Evolutionary conservation across 2,797 vertebrate genomes (phyloP).

Genomic region (Furcifer pardalis): DNA sequence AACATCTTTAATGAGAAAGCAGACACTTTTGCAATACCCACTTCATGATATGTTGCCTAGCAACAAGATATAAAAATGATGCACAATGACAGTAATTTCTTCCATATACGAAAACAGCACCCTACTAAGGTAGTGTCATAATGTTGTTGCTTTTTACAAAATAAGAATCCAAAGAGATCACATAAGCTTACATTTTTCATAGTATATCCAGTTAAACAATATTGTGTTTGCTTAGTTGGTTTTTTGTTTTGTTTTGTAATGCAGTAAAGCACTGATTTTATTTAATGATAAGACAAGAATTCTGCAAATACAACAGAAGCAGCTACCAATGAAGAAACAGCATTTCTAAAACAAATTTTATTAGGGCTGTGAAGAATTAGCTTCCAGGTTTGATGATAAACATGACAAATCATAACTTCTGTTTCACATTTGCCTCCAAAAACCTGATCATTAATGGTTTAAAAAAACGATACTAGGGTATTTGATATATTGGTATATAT

Average conservation of each 20-base stretch:
- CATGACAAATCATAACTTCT: conserved; percentile 44
- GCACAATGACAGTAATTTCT: conserved; percentile 74
- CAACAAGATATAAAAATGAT: conserved; percentile 81
- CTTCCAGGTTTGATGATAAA: not conserved
- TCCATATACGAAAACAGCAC: conserved; percentile 75
- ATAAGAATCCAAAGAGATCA: conserved; percentile 74
- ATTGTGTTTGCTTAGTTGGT: conserved; percentile 67
- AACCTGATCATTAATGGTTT: not conserved
- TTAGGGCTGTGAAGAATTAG: conserved; percentile 47
- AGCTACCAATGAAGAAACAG: not conserved
- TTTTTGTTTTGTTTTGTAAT: conserved; percentile 63
- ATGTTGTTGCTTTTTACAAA: conserved; percentile 70
- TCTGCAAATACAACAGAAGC: conserved; percentile 54
- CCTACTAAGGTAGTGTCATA: conserved; percentile 73
- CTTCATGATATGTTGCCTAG: conserved; percentile 77
- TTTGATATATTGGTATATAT: not conserved
- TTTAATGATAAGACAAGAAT: conserved; percentile 71
- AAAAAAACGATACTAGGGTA: not conserved
- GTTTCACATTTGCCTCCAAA: not conserved
- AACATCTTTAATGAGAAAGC: conserved; percentile 74
- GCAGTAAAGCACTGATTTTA: conserved; percentile 74
- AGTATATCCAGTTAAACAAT: conserved; percentile 79
- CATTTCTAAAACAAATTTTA: conserved; percentile 63
- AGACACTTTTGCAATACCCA: conserved; percentile 74
- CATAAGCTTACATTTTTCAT: conserved; percentile 73